Percentiles rank a stretch among this genome's conserved stretches.
Evolutionary conservation across 1,140 invertebrate genomes (phyloP).

Genomic region (Probaryconus sp.): DNA sequence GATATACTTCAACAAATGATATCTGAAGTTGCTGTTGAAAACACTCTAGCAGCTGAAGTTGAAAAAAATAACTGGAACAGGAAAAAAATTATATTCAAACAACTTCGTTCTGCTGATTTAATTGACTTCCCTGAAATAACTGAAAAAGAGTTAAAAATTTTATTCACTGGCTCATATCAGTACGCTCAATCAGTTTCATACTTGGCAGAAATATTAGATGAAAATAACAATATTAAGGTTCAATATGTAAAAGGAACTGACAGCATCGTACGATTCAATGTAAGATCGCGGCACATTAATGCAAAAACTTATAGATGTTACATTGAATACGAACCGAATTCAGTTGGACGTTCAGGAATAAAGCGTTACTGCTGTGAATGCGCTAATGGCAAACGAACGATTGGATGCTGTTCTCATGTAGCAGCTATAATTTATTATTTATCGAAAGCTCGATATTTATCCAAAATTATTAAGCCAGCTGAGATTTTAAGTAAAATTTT

Average conservation of each 20-base stretch:
- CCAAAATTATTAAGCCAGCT: too few species aligned
- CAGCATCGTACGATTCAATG: too few species aligned
- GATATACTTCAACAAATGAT: slow-evolving; percentile 33
- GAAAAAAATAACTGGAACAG: slow-evolving; percentile 30
- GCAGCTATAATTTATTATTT: too few species aligned
- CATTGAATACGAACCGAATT: slow-evolving; percentile 37
- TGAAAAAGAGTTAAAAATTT: slow-evolving; percentile 27
- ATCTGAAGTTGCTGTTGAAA: slow-evolving; percentile 11
- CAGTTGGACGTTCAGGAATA: slow-evolving; percentile 8
- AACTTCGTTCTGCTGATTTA: slow-evolving; percentile 16
- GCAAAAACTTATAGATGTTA: slow-evolving; percentile 30
- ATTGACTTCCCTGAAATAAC: slow-evolving; percentile 36
- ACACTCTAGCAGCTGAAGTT: slow-evolving; percentile 38
- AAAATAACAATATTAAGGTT: too few species aligned
- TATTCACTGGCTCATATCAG: slow-evolving; percentile 4
- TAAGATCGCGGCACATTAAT: slow-evolving; percentile 44
- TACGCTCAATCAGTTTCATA: too few species aligned
- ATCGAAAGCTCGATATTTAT: too few species aligned
- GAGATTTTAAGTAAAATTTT: too few species aligned
- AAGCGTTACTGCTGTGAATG: slow-evolving; percentile 37
- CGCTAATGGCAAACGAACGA: slow-evolving; percentile 35
- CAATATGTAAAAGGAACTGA: too few species aligned
- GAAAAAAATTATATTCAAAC: slow-evolving; percentile 25
- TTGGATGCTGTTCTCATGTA: too few species aligned
- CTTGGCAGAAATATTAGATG: too few species aligned